Evolutionary conservation across 2,888 invertebrate species (phyloP), one percentile per base, ranked within the genome.

Genomic region (Nyleta sp.): DNA sequence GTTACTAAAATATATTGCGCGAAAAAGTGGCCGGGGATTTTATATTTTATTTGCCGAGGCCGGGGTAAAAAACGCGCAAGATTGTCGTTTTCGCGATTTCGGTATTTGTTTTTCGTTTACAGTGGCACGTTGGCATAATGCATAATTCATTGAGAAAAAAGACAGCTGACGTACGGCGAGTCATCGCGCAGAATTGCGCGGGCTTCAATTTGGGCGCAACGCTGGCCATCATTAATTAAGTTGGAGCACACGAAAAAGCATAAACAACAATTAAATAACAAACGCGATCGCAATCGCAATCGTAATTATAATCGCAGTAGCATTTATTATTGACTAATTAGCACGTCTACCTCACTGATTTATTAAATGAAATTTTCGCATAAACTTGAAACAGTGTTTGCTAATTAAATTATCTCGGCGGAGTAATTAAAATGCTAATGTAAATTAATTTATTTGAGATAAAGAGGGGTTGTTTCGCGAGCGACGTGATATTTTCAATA

Each of bases 141-240:
- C 70, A 70, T 70, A 42, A 60, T 70, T 70, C 70, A 70, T 70
- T 70, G 60, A 52, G 70, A 52, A 48, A 52, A 42, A 33, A 57
- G 70, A 70, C 52, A 64, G 64, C 64, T 62, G 48, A 48, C 50
- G 50, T n/a, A 35, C 52, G 31, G 10, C 52, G 42, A 52, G 18
- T 65, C 64, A 65, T 53, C 53, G 53, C 24, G 33, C 33, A 53
- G 42, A 65, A 53, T 48, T 38, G 62, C 17, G 33, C 20, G 38
- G 20, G 11, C 38, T 62, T 62, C 22, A 38, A 65, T 65, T 48
- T 64, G 18, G 22, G 31, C 20, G 31, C 46, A 20, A 28, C n/a
- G 31, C 24, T 31, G n/a, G n/a, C n/a, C n/a, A n/a, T n/a, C n/a
- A n/a, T n/a, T n/a, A n/a, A n/a, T n/a, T n/a, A n/a, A n/a, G n/a